These are phyloP conservation scores for Ophion obscuratus DNA, from an alignment of 2,888 invertebrate genomes.

Conservation along the genomic window DNA sequence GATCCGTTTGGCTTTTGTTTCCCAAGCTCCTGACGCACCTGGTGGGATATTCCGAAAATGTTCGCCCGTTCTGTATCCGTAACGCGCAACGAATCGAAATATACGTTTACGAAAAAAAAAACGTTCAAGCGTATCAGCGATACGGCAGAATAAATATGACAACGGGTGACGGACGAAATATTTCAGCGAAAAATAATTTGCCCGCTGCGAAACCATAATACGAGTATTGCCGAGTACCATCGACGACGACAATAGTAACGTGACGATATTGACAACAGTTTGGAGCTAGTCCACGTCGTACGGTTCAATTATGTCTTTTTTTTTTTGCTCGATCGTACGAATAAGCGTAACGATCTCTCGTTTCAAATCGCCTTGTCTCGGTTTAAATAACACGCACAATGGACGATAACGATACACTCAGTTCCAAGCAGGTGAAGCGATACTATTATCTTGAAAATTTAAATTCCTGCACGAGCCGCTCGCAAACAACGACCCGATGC, in stretches of 20 bases:
- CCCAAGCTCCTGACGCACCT: too few species aligned
- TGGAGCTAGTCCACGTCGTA: background rate
- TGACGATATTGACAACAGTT: conserved; percentile 5
- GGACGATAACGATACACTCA: too few species aligned
- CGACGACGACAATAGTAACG: background rate
- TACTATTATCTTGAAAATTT: too few species aligned
- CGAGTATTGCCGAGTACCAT: background rate
- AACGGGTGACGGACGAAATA: background rate
- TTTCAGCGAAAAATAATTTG: background rate
- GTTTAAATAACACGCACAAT: conserved; percentile 8
- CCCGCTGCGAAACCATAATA: background rate
- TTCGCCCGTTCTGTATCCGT: background rate
- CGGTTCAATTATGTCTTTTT: background rate
- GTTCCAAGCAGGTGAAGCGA: too few species aligned
- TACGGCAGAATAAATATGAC: conserved; percentile 2
- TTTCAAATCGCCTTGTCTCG: background rate
- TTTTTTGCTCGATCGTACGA: conserved; percentile 12
- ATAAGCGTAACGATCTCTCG: conserved; percentile 24
- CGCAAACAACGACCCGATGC: too few species aligned
- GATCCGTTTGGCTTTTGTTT: too few species aligned
- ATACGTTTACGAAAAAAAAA: background rate
- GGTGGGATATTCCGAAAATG: background rate
- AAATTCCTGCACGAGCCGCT: too few species aligned
- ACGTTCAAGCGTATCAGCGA: background rate
- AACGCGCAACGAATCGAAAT: background rate